phyloP scores from a whole-genome alignment of 2,888 invertebrate species.

The Oscheius myriophilus region DNA sequence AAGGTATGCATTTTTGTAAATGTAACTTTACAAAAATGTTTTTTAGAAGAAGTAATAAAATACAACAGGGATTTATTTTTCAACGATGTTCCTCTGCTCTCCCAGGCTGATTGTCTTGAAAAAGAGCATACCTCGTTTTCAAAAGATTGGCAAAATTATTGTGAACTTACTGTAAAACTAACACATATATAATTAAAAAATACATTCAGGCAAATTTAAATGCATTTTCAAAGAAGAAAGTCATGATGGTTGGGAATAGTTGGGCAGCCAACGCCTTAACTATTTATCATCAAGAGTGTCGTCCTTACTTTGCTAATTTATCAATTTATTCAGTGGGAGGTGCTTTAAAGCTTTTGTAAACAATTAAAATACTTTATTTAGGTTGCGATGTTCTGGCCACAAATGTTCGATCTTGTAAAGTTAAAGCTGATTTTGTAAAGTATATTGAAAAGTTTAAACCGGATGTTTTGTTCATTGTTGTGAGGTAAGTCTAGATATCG shows the following conservation, averaged over 20 bases:
- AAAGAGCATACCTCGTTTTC: not conserved
- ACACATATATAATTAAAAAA: no score
- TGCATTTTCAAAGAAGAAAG: no score
- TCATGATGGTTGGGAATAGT: constrained; percentile 19
- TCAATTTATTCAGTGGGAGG: constrained; percentile 9
- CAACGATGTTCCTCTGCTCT: not conserved
- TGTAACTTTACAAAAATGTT: no score
- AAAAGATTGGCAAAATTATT: constrained; percentile 1
- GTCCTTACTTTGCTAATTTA: not conserved
- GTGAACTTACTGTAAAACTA: not conserved
- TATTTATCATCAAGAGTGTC: constrained; percentile 13
- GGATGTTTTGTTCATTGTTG: constrained; percentile 11
- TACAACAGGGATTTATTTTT: constrained; percentile 1
- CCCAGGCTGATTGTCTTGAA: not conserved
- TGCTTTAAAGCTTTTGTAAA: not conserved
- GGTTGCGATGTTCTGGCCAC: constrained; percentile 16
- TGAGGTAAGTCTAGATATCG: not conserved
- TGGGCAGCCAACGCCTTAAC: constrained; percentile 14
- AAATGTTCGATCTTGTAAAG: constrained; percentile 1
- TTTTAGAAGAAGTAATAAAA: constrained; percentile 10
- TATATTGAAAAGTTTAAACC: constrained; percentile 10
- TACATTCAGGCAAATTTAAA: no score
- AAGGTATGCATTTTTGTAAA: no score
- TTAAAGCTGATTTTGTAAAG: not conserved
- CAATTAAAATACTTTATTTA: not conserved